Base-by-base conservation (phyloP, 2,888 invertebrate species). In the Calameuta idolon region DNA sequence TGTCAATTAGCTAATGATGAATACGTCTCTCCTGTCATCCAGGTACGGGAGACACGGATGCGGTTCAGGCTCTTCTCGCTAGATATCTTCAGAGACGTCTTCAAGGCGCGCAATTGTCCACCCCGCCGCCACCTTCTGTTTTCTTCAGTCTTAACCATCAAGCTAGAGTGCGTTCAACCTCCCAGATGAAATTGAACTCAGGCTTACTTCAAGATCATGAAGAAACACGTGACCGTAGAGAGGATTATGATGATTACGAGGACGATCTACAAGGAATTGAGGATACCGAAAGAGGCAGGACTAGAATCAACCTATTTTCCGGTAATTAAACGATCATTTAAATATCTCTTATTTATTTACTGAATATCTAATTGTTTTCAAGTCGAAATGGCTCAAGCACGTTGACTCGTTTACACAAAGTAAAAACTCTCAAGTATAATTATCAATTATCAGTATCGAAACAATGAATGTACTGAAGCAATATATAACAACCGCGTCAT, bases 191-290 rank as follows among this genome's bases (percentile, higher is more conserved):
- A 31, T 69, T 69, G 4, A 12, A 31, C 69, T 30, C 30, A 31
- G 30, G 11, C 30, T 31, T 69, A 12, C 69, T 31, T 31, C 30
- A 69, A 31, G 69, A n/a, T 69, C 69, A 5, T 11, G 69, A 83
- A 77, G 85, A 86, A 75, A 82, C 80, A 79, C 79, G 81, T 69
- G 85, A 84, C 15, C 83, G 76, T 11, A 82, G 80, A 30, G 86
- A 88, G 79, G 88, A 89, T 79, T 88, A 89, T 77, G 87, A 88
- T 30, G 89, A 89, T 85, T 89, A 89, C 77, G 87, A 84, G 80
- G 89, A 89, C 77, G 89, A 89, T 84, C 87, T 89, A 80, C 85
- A 88, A 75, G 88, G 88, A 77, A 85, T 86, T 79, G 89, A 89
- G 83, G 89, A 89, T 85, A 89, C 88, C 77, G 87, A 88, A 77